Evolutionary conservation across 2,797 vertebrate genomes (phyloP).

Genomic region (Perdix hodgsoniae): DNA sequence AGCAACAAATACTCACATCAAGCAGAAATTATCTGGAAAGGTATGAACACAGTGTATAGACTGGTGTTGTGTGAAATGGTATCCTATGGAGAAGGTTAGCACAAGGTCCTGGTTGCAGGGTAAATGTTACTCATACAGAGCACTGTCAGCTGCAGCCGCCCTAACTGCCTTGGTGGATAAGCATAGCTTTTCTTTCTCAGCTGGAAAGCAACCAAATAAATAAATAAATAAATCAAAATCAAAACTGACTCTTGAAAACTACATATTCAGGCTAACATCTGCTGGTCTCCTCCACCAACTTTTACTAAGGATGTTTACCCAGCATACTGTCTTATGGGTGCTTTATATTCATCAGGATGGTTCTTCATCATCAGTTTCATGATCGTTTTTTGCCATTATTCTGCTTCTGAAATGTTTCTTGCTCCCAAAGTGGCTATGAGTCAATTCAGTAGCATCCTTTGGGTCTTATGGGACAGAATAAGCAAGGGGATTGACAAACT

Average conservation of each 20-base stretch:
- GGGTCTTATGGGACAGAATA: neutral
- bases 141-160: neutral
- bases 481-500: neutral
- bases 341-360: neutral
- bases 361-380: neutral
- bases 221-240: neutral
- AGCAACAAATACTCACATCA: neutral
- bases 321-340: neutral
- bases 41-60: neutral
- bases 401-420: neutral
- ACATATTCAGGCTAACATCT: neutral
- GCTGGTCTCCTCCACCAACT: neutral
- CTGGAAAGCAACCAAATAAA: neutral
- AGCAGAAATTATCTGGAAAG: constrained; percentile 9
- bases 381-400: constrained; percentile 28
- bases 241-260: neutral
- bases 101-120: neutral
- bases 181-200: neutral
- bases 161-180: constrained; percentile 33
- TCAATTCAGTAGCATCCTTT: neutral
- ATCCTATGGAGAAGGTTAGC: neutral
- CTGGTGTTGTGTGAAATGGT: neutral
- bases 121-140: constrained; percentile 4
- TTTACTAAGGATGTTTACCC: neutral
- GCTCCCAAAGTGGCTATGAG: neutral